Evolutionary conservation across 2,888 invertebrate species (phyloP), one percentile per base, ranked within the genome.

Genomic region (Trisateles emortualis): DNA sequence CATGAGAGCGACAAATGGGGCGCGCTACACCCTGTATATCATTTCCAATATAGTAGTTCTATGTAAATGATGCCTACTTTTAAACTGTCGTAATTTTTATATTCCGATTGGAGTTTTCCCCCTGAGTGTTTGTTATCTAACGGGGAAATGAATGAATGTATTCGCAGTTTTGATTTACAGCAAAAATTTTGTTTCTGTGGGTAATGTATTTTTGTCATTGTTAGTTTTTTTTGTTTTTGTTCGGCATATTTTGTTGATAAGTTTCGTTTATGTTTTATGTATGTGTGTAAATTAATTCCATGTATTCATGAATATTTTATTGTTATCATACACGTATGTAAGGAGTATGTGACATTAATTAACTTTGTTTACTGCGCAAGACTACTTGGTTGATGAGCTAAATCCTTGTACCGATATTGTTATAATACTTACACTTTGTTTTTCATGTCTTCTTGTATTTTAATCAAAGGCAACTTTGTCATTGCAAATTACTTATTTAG

Each of bases 61-160:
- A 92, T 92, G 92, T 86, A 89, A 91, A 92, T 90, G 83, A 68
- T 73, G 85, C 87, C 92, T 90, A 92, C 90, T 92, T 92, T 92
- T 92, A 92, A 92, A 92, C 91, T 90, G 89, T 81, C 88, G 87
- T 92, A 92, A 92, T 92, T 92, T 92, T 91, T 90, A 88, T 80
- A 85, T 92, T 91, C 92, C 92, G 91, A 87, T 90, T 81, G 79
- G 72, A 83, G 81, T 85, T 83, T 85, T 89, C 92, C 91, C 88
- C 84, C 78, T 54, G 59, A 75, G 81, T 86, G 86, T 90, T 87
- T 88, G 90, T 91, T 92, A 92, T 91, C 91, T 87, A 74, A 74
- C 73, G 53, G 73, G 69, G 78, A 84, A 86, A 86, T 84, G 84
- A 90, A 90, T 86, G 88, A 88, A 88, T 91, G 81, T 86, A 86